phyloP scores from a whole-genome alignment of 1,140 invertebrate genomes.

The Drosophila tristis region DNA sequence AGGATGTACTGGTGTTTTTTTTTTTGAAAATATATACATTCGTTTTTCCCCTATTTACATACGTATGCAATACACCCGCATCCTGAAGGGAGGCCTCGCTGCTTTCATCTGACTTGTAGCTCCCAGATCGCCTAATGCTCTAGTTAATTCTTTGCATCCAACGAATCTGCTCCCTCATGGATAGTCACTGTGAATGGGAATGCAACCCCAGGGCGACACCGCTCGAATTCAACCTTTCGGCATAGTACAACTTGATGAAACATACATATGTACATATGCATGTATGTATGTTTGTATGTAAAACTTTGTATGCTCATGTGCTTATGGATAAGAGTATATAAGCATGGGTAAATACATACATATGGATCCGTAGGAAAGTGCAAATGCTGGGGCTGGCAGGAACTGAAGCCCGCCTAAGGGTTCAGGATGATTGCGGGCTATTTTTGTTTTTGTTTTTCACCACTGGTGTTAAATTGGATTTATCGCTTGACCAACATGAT shows the following conservation, averaged over 20 bases:
- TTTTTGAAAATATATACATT: too few species aligned
- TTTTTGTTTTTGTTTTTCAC: slow-evolving; percentile 44
- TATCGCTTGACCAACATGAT: slow-evolving; percentile 71
- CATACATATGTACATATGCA: too few species aligned
- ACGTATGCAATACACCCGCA: neutral
- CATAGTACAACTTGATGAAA: neutral
- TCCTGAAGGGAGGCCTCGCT: neutral
- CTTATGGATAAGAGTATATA: neutral
- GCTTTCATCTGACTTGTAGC: neutral
- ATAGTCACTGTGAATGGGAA: slow-evolving; percentile 10
- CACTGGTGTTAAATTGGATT: slow-evolving; percentile 68
- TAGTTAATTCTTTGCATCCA: slow-evolving; percentile 6
- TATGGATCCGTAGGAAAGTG: neutral
- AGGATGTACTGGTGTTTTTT: too few species aligned
- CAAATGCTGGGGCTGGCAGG: slow-evolving; percentile 2
- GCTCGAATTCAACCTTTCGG: slow-evolving; percentile 8
- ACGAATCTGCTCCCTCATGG: slow-evolving; percentile 13
- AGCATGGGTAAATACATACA: neutral
- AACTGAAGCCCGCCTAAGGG: slow-evolving; percentile 34
- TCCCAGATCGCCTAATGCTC: slow-evolving; percentile 4
- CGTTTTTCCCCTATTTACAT: neutral
- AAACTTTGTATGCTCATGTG: too few species aligned
- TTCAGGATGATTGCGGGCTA: slow-evolving; percentile 53
- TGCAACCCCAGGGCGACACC: slow-evolving; percentile 12
- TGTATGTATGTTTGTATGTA: slow-evolving; percentile 16